phyloP scores from a whole-genome alignment of 2,888 invertebrate species.

The Baronia brevicornis region DNA sequence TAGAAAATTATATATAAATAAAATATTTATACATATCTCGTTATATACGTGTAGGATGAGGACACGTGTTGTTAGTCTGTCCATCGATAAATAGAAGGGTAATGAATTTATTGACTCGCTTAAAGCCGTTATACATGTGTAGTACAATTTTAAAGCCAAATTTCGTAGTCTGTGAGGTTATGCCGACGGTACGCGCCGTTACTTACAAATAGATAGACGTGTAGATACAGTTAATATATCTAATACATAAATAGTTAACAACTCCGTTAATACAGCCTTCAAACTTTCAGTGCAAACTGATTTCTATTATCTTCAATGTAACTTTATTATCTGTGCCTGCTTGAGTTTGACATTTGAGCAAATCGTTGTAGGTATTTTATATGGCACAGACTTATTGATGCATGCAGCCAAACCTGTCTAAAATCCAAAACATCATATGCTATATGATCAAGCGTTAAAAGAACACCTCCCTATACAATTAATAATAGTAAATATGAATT shows the following conservation, averaged over 20 bases:
- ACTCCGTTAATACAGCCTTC: conserved; percentile 63
- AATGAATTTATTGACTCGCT: conserved; percentile 66
- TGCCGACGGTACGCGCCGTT: conserved; percentile 59
- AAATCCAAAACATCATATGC: not conserved
- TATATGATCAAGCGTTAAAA: conserved; percentile 3
- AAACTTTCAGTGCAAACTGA: conserved; percentile 16
- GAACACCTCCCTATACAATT: conserved; percentile 44
- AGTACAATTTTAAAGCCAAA: conserved; percentile 74
- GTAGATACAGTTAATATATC: conserved; percentile 60
- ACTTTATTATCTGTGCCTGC: no score
- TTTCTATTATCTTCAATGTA: not conserved
- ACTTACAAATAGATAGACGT: conserved; percentile 65
- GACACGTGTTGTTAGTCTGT: conserved; percentile 24
- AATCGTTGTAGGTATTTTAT: no score
- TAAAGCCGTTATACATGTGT: conserved; percentile 69
- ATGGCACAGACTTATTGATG: no score
- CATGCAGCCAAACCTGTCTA: not conserved
- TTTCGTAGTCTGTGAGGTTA: conserved; percentile 75
- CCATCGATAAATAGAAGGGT: conserved; percentile 57
- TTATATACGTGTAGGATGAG: conserved; percentile 51
- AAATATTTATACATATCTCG: conserved; percentile 58
- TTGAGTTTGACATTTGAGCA: no score
- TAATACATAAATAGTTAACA: conserved; percentile 70
- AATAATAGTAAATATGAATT: conserved; percentile 61
- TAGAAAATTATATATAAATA: conserved; percentile 67